These are phyloP conservation scores for Pipa parva DNA, from an alignment of 2,113 vertebrate species.

Conservation along the genomic window DNA sequence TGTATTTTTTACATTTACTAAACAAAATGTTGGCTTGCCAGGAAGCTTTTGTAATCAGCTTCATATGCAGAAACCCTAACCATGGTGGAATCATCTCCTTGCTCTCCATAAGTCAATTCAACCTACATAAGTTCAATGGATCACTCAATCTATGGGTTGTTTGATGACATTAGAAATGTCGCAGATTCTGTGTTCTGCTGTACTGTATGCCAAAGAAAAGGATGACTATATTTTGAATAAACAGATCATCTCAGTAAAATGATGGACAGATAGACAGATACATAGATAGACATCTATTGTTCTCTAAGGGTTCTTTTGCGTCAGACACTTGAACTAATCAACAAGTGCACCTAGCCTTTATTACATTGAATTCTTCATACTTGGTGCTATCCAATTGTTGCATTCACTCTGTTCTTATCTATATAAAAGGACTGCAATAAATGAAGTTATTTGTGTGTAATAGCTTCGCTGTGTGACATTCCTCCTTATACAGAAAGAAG, in stretches of 20 bases:
- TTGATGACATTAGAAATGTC: too few relatives aligned
- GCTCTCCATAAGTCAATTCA: too few relatives aligned
- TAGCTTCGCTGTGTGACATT: not conserved
- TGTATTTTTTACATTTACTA: too few relatives aligned
- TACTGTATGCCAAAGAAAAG: too few relatives aligned
- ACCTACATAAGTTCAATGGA: too few relatives aligned
- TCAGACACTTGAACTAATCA: slow-evolving; percentile 17
- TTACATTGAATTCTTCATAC: slow-evolving; percentile 6
- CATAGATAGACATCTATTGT: not conserved
- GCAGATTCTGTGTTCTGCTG: too few relatives aligned
- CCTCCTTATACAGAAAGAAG: not conserved
- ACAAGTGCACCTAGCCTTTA: slow-evolving; percentile 4
- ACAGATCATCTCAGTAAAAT: not conserved
- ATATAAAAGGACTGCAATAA: slow-evolving; percentile 28
- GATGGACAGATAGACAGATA: not conserved
- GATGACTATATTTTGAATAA: too few relatives aligned
- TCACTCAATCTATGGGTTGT: too few relatives aligned
- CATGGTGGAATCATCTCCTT: too few relatives aligned
- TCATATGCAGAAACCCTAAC: too few relatives aligned
- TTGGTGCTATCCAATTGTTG: slow-evolving; percentile 20
- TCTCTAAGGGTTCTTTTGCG: slow-evolving; percentile 17
- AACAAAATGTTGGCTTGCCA: too few relatives aligned
- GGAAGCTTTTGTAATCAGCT: too few relatives aligned
- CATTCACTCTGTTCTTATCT: slow-evolving; percentile 1
- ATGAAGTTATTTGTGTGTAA: not conserved